Conservation (phyloP, 35 echinoderm and acorn worm genomes). For the Ophioderma brevispina region DNA sequence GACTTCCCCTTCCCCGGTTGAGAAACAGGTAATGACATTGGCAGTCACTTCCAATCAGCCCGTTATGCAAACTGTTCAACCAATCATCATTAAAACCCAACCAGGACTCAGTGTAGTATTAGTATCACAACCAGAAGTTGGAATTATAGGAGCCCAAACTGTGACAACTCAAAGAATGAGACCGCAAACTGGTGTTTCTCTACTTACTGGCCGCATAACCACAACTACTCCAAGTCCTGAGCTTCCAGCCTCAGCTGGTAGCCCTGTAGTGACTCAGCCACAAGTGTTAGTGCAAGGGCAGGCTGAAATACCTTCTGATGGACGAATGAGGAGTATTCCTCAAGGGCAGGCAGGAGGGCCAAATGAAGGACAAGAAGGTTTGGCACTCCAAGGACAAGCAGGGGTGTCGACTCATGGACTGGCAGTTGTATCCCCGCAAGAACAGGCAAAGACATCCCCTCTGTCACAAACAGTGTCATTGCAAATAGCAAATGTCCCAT, state of each 20-base stretch:
- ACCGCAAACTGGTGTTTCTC: neutral
- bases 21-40: neutral
- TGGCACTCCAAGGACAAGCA: too few relatives aligned
- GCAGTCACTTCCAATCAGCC: slow-evolving; percentile 52
- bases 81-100: slow-evolving; percentile 85
- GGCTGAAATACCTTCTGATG: too few relatives aligned
- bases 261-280: neutral
- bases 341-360: too few relatives aligned
- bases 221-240: neutral
- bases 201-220: neutral
- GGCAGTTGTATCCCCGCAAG: too few relatives aligned
- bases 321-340: too few relatives aligned
- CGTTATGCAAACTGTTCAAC: slow-evolving; percentile 73
- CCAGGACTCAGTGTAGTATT: slow-evolving; percentile 78
- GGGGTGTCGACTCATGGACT: too few relatives aligned
- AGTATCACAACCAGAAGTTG: slow-evolving; percentile 69
- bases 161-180: neutral
- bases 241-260: neutral
- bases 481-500: neutral
- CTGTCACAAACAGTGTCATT: neutral
- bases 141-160: neutral
- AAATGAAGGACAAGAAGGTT: too few relatives aligned
- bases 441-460: too few relatives aligned
- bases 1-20: neutral
- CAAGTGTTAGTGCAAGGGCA: neutral